Conservation (phyloP, 2,888 invertebrate genomes). For the Harmothoe impar region DNA sequence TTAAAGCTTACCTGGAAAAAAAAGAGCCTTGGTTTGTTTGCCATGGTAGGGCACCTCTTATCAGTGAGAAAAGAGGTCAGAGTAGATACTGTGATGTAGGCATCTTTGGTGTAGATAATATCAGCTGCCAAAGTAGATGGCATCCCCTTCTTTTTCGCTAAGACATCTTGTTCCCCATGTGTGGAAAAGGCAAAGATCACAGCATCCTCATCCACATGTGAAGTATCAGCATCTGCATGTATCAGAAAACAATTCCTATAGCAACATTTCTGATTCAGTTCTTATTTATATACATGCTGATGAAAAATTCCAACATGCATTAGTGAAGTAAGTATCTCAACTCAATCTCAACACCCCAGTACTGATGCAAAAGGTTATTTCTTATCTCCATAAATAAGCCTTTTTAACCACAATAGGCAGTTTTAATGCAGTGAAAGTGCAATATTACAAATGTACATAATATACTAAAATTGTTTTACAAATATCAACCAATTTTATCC, state of each 20-base stretch:
- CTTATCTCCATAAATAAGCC: too few relatives aligned
- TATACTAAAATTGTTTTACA: too few relatives aligned
- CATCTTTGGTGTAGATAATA: not conserved
- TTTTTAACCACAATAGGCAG: too few relatives aligned
- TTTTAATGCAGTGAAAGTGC: too few relatives aligned
- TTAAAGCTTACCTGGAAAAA: conserved; percentile 11
- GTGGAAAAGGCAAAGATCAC: conserved; percentile 11
- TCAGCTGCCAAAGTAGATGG: not conserved
- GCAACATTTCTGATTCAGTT: too few relatives aligned
- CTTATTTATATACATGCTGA: too few relatives aligned
- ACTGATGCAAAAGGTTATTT: too few relatives aligned
- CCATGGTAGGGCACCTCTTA: not conserved
- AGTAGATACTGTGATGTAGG: not conserved
- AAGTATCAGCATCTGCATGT: not conserved
- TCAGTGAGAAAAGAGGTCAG: not conserved
- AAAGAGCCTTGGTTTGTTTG: not conserved
- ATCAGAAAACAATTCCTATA: not conserved
- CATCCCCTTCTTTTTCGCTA: not conserved
- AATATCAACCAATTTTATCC: too few relatives aligned
- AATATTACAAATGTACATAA: too few relatives aligned
- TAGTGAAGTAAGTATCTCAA: too few relatives aligned
- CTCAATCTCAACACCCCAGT: too few relatives aligned
- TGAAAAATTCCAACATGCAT: too few relatives aligned
- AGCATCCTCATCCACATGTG: not conserved
- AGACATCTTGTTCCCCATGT: not conserved